Evolutionary conservation across 1,140 invertebrate species (phyloP).

Genomic region (Dysdera silvatica): DNA sequence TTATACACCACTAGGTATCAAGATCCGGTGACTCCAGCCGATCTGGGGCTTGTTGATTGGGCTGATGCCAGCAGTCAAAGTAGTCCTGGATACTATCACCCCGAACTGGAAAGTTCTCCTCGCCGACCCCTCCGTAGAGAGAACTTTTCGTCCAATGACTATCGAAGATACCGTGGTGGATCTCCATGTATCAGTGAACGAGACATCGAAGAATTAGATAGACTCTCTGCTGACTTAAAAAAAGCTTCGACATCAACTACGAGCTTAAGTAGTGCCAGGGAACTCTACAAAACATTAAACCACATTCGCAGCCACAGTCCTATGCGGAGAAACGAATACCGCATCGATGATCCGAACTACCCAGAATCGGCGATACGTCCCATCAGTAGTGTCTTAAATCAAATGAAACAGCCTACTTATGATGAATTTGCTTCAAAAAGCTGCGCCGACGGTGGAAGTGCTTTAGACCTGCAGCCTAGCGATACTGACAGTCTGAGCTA

Average conservation of each 20-base stretch:
- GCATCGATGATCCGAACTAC: no score
- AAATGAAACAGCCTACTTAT: conserved; percentile 3
- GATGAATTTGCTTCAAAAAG: conserved; percentile 7
- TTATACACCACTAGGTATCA: not conserved
- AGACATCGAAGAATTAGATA: conserved; percentile 61
- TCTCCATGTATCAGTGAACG: conserved; percentile 59
- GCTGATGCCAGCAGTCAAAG: not conserved
- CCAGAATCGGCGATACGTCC: no score
- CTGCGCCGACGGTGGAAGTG: not conserved
- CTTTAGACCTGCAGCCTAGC: not conserved
- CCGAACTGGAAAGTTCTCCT: conserved; percentile 40
- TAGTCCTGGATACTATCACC: conserved; percentile 18
- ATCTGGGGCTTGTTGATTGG: conserved; percentile 18
- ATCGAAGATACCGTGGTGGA: conserved; percentile 64
- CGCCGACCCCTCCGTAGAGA: conserved; percentile 45
- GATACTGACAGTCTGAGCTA: conserved; percentile 1
- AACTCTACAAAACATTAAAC: conserved; percentile 12
- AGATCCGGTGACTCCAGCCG: conserved; percentile 8
- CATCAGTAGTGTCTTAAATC: no score
- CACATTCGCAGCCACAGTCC: conserved; percentile 16
- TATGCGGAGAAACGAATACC: conserved; percentile 8
- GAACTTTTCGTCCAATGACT: conserved; percentile 66
- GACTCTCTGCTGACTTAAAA: conserved; percentile 18
- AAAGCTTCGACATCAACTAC: not conserved
- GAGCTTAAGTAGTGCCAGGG: not conserved